Conservation (phyloP, 2,113 vertebrate genomes). For the Callocephalon fimbriatum region DNA sequence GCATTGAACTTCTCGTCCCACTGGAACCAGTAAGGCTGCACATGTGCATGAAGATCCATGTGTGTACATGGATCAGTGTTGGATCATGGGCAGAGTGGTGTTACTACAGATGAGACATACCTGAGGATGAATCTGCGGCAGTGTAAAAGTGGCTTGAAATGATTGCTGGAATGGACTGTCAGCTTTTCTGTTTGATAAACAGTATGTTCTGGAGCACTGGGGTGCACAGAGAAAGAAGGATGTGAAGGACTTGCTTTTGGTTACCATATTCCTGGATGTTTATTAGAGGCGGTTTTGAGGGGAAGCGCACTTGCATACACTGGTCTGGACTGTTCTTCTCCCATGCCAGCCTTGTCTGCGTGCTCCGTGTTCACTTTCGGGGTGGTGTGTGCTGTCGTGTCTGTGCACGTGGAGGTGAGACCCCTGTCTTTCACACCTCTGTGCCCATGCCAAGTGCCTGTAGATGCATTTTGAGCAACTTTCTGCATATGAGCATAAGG, state of each 20-base stretch:
- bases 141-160: not conserved
- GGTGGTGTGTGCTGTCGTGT: not conserved
- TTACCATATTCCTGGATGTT: not conserved
- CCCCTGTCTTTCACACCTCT: not conserved
- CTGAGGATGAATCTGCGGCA: not conserved
- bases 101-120: not conserved
- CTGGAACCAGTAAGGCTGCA: not conserved
- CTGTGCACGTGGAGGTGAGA: rapidly evolving
- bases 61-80: not conserved
- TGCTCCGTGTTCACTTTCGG: not conserved
- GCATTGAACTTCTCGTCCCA: not conserved
- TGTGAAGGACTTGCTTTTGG: not conserved
- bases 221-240: not conserved
- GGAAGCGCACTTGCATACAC: rapidly evolving
- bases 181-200: not conserved
- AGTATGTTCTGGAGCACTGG: not conserved
- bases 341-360: rapidly evolving
- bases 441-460: not conserved
- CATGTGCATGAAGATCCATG: not conserved
- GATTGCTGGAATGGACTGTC: not conserved
- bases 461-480: not conserved
- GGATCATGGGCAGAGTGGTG: not conserved
- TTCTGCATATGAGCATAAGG: not conserved
- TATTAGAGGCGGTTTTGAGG: not conserved
- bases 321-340: not conserved